Conservation (phyloP, 2,888 invertebrate genomes). For the Yponomeuta evonymella region DNA sequence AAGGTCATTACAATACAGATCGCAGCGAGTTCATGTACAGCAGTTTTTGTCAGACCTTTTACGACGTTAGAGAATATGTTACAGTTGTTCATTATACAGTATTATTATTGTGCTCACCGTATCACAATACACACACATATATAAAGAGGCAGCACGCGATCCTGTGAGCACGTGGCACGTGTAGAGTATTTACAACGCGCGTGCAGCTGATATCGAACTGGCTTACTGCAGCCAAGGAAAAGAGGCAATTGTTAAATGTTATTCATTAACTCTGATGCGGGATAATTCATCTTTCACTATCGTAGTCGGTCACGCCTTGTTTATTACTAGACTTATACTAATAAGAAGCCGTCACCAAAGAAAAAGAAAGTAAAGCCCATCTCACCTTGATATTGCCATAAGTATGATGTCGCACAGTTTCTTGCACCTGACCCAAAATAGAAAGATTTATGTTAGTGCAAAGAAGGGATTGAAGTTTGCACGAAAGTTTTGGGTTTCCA, state of each 20-base stretch:
- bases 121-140: constrained; percentile 17
- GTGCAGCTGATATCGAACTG: constrained; percentile 59
- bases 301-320: not conserved
- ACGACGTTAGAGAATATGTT: not conserved
- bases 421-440: constrained; percentile 80
- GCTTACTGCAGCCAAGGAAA: constrained; percentile 56
- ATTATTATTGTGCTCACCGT: not conserved
- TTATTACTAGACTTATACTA: not conserved
- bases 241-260: constrained; percentile 40
- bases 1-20: no score
- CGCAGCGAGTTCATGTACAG: no score
- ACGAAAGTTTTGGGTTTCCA: not conserved
- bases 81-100: not conserved
- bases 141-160: constrained; percentile 30
- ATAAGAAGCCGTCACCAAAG: not conserved
- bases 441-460: constrained; percentile 67
- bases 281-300: not conserved
- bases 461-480: constrained; percentile 4
- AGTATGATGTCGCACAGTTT: constrained; percentile 81
- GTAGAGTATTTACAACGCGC: constrained; percentile 62
- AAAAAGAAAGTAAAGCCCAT: constrained; percentile 42
- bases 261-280: constrained; percentile 27
- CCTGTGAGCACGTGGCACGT: constrained; percentile 49
- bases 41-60: not conserved
- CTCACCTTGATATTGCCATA: constrained; percentile 83